Evolutionary conservation across 2,888 invertebrate genomes (phyloP).

Genomic region (Yponomeuta plumbellus): DNA sequence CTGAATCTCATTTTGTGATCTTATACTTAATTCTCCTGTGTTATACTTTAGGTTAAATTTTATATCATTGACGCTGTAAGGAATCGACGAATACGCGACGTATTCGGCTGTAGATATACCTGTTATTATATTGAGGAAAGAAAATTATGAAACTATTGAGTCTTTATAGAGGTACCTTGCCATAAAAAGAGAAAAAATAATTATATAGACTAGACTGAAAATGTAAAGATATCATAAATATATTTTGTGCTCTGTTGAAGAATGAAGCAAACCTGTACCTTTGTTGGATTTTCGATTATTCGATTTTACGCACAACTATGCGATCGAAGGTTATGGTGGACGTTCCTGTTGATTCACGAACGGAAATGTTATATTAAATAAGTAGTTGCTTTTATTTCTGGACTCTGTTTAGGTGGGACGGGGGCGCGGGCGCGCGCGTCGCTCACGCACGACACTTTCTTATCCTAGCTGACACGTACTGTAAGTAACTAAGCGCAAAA

Average conservation of each 20-base stretch:
- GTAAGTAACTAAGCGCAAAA: constrained; percentile 17
- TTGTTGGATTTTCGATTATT: constrained; percentile 54
- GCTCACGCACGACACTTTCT: constrained; percentile 11
- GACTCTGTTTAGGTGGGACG: constrained; percentile 39
- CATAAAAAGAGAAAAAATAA: constrained; percentile 66
- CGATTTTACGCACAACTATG: constrained; percentile 40
- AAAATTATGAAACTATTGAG: constrained; percentile 63
- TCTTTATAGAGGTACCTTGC: constrained; percentile 76
- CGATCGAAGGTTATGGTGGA: constrained; percentile 47
- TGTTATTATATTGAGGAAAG: constrained; percentile 66
- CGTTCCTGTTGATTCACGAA: constrained; percentile 59
- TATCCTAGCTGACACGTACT: constrained; percentile 12
- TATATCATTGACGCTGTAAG: constrained; percentile 76
- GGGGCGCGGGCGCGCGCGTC: constrained; percentile 27
- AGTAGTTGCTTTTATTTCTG: constrained; percentile 58
- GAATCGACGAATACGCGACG: constrained; percentile 66
- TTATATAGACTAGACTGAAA: constrained; percentile 76
- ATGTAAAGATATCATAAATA: constrained; percentile 69
- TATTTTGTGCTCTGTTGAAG: constrained; percentile 76
- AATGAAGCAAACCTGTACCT: constrained; percentile 51
- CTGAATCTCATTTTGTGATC: constrained; percentile 77
- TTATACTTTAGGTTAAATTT: constrained; percentile 77
- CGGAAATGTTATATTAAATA: constrained; percentile 41
- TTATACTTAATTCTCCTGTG: constrained; percentile 77
- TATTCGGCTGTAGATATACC: constrained; percentile 71